Evolutionary conservation across 2,797 vertebrate genomes (phyloP), one percentile per base, ranked within the genome.

Genomic region (Pyrocephalus nanus): DNA sequence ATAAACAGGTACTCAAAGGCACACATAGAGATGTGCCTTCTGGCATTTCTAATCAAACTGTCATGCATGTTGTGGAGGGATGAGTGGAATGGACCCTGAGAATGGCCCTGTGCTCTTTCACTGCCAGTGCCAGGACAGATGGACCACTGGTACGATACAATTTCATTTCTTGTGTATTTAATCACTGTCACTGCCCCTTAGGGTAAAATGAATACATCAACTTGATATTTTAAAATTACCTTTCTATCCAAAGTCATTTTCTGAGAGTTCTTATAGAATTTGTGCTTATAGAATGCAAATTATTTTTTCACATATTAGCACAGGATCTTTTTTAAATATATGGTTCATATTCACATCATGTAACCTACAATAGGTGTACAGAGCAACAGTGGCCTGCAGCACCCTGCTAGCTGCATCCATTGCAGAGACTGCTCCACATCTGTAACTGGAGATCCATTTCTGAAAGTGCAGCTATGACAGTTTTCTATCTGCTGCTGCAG

Each of bases 71-170:
- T 54, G 23, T 22, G 11, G 2, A 4, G 20, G 18, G 16, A 7
- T 47, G 26, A 72, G 23, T 38, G 38, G 66, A 92, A 78, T 15
- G 22, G 58, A 91, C 26, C 25, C 80, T 61, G 54, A 79, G 58
- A 69, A 40, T 13, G 26, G 43, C 26, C 51, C 36, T 23, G 40
- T 66, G 75, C 45, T 60, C 40, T 64, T 79, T 71, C 82, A 75
- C 58, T 40, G 48, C 34, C 66, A 43, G 0, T 30, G 34, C 36
- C 43, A 69, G 36, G 43, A 79, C 34, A 82, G 71, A 81, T 40
- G 48, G 71, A 84, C 36, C 22, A 32, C 0, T 40, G 25, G 9
- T 47, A 78, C 15, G 47, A 84, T 0, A 0, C 20, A 60, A 30
- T 40, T 84, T 43, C 15, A 15, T 19, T 93, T 94, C 26, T 80